Percentiles rank a stretch among this genome's conserved stretches.
These are phyloP conservation scores for Sapayoa aenigma DNA, from an alignment of 2,113 vertebrate genomes.

Conservation along the genomic window DNA sequence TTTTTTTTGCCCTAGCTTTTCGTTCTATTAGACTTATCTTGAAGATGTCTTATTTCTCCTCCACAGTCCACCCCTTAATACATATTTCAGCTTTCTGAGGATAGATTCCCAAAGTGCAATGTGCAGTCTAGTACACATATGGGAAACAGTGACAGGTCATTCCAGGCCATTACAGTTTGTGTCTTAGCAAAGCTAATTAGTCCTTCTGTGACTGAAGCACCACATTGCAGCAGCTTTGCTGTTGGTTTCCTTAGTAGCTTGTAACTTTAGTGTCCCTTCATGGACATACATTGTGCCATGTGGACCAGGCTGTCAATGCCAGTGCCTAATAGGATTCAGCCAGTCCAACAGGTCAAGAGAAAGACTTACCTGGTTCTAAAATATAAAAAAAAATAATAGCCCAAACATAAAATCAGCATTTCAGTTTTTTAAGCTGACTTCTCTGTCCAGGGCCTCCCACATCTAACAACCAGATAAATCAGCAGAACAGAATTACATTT, in stretches of 20 bases:
- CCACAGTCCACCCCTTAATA: not conserved
- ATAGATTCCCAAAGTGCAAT: not conserved
- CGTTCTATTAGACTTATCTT: not conserved
- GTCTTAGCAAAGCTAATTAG: constrained; percentile 7
- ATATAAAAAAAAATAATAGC: not conserved
- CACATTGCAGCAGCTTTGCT: not conserved
- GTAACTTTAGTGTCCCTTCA: not conserved
- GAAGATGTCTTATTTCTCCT: not conserved
- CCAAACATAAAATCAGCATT: not conserved
- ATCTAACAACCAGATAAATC: not conserved
- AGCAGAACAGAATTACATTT: not conserved
- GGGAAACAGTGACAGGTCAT: not conserved
- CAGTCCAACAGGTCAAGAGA: not conserved
- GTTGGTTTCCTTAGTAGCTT: not conserved
- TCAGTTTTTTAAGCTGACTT: not conserved
- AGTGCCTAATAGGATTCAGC: not conserved
- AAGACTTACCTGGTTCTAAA: not conserved
- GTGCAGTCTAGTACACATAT: not conserved
- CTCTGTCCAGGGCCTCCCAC: not conserved
- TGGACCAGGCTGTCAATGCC: not conserved
- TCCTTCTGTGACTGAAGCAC: not conserved
- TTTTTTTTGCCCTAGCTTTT: not conserved
- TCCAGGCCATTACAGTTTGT: not conserved
- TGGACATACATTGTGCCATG: not conserved
- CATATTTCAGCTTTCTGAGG: not conserved